Evolutionary conservation across 2,888 invertebrate genomes (phyloP).

Genomic region (Stramonita haemastoma): DNA sequence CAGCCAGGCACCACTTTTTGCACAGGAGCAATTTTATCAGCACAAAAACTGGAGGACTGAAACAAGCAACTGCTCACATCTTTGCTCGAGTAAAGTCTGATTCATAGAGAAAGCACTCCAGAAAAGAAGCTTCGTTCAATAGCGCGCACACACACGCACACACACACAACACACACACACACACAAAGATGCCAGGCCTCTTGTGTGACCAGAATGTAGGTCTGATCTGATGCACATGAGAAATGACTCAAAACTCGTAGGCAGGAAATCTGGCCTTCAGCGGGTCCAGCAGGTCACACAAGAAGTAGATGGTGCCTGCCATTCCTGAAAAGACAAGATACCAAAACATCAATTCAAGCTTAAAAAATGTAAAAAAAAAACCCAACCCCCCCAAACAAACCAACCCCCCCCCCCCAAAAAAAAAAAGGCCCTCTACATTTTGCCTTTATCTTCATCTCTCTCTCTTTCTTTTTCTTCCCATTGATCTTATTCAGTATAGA

Average conservation of each 20-base stretch:
- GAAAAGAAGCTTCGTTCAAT: background rate
- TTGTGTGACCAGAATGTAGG: background rate
- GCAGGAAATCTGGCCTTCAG: conserved; percentile 86
- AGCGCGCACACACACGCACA: too few relatives aligned
- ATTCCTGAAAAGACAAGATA: conserved; percentile 75
- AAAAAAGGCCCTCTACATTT: too few relatives aligned
- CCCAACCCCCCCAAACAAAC: too few relatives aligned
- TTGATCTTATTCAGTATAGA: too few relatives aligned
- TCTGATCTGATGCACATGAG: background rate
- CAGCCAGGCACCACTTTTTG: too few relatives aligned
- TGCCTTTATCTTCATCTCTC: too few relatives aligned
- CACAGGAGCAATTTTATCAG: too few relatives aligned
- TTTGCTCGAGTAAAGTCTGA: background rate
- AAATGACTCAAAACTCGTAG: conserved; percentile 76
- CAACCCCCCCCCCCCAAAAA: too few relatives aligned
- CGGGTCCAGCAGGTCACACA: conserved; percentile 84
- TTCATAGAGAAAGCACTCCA: background rate
- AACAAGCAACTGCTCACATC: background rate
- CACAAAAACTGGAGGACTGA: background rate
- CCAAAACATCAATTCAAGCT: background rate
- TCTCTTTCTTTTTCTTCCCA: too few relatives aligned
- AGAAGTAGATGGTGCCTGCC: conserved; percentile 87
- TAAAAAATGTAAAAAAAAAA: background rate
- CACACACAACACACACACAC: too few relatives aligned
- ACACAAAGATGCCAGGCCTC: background rate